A percentile compares a stretch with the other conserved stretches of the same genome.
Evolutionary conservation across 2,888 invertebrate genomes (phyloP).

Genomic region (Colostygia pectinataria): DNA sequence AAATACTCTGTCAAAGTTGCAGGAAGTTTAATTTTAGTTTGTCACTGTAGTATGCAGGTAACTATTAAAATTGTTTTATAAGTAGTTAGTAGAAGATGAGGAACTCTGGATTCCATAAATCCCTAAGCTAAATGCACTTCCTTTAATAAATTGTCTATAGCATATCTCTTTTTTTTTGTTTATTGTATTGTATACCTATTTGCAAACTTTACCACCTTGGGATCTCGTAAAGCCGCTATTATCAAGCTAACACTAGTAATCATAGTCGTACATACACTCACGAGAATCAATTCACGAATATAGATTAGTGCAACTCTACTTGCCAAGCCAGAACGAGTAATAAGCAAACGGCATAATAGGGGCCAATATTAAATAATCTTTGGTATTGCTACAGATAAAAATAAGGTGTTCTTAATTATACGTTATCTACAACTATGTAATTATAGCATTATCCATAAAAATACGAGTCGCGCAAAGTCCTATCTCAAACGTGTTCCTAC

Average conservation of each 20-base stretch:
- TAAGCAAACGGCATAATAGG: conserved; percentile 6
- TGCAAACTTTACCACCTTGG: no score
- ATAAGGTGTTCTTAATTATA: conserved; percentile 21
- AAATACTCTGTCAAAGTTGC: conserved; percentile 3
- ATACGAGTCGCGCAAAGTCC: conserved; percentile 19
- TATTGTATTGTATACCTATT: no score
- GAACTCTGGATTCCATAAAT: no score
- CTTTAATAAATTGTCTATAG: no score
- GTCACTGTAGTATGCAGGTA: conserved; percentile 11
- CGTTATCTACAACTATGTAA: neutral
- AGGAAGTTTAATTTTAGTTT: conserved; percentile 7
- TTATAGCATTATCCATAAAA: conserved; percentile 13
- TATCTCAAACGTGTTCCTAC: conserved; percentile 28
- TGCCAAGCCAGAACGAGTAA: conserved; percentile 1
- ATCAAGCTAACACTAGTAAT: no score
- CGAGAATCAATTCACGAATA: no score
- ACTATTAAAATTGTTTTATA: conserved; percentile 4
- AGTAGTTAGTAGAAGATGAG: no score
- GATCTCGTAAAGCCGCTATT: no score
- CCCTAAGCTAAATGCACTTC: no score
- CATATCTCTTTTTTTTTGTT: no score
- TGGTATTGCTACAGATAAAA: conserved; percentile 9
- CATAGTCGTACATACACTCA: no score
- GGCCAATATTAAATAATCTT: conserved; percentile 10
- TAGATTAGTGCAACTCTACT: no score